A percentile compares a stretch with the other conserved stretches of the same genome.
Conservation (phyloP, 2,113 vertebrate genomes). For the Seriola rivoliana region DNA sequence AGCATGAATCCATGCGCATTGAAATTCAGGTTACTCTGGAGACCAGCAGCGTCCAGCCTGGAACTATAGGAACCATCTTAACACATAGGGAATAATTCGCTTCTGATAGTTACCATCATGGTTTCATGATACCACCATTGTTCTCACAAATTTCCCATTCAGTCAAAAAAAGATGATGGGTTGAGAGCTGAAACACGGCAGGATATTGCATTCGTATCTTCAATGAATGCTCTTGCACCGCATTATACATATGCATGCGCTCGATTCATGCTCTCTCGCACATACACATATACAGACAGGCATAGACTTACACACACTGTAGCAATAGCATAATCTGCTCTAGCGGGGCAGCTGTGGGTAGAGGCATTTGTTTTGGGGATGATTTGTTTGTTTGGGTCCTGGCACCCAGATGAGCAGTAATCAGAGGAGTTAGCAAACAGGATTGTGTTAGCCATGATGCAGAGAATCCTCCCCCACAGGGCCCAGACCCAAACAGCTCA, state of each 20-base stretch:
- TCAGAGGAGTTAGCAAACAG: constrained; percentile 85
- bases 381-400: constrained; percentile 77
- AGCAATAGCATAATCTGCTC: constrained; percentile 51
- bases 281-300: not conserved
- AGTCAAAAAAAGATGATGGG: constrained; percentile 17
- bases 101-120: not conserved
- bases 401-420: constrained; percentile 83
- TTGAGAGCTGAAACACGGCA: constrained; percentile 27
- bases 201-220: not conserved
- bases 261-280: constrained; percentile 13
- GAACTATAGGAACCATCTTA: not conserved
- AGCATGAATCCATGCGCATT: not conserved
- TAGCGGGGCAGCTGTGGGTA: constrained; percentile 65
- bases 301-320: constrained; percentile 19
- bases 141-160: constrained; percentile 38
- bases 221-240: not conserved
- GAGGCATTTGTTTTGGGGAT: constrained; percentile 75
- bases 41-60: not conserved
- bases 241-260: constrained; percentile 3
- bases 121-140: constrained; percentile 19
- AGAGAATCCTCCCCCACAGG: constrained; percentile 73
- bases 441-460: constrained; percentile 80
- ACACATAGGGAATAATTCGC: constrained; percentile 1
- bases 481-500: constrained; percentile 72
- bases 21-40: constrained; percentile 18